phyloP scores from a whole-genome alignment of 2,113 vertebrate species.

The Zapus hudsonius region DNA sequence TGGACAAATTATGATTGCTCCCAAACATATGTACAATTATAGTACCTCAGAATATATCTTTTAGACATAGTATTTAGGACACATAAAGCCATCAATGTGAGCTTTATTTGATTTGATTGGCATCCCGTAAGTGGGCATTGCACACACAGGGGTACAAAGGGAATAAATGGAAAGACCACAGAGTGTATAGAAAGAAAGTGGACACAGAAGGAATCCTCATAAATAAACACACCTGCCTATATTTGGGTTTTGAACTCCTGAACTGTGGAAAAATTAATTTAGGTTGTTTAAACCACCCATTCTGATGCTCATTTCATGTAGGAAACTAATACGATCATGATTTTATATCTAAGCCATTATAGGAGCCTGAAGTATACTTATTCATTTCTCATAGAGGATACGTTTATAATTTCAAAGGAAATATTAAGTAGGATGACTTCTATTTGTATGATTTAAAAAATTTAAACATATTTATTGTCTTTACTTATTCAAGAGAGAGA shows the following conservation, averaged over 20 bases:
- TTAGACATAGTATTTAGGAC: not conserved
- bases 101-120: not conserved
- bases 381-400: not conserved
- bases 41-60: not conserved
- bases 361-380: not conserved
- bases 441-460: no score
- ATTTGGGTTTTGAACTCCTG: not conserved
- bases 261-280: not conserved
- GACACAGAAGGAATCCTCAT: not conserved
- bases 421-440: not conserved
- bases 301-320: not conserved
- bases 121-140: not conserved
- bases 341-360: not conserved
- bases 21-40: not conserved
- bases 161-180: not conserved
- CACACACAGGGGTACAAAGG: not conserved
- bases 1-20: not conserved
- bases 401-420: not conserved
- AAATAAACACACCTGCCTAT: not conserved
- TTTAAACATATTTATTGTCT: no score
- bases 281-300: not conserved
- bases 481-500: no score
- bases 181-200: no score
- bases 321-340: no score
- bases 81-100: not conserved